Evolutionary conservation across 2,888 invertebrate species (phyloP).

Genomic region (Boloria selene): DNA sequence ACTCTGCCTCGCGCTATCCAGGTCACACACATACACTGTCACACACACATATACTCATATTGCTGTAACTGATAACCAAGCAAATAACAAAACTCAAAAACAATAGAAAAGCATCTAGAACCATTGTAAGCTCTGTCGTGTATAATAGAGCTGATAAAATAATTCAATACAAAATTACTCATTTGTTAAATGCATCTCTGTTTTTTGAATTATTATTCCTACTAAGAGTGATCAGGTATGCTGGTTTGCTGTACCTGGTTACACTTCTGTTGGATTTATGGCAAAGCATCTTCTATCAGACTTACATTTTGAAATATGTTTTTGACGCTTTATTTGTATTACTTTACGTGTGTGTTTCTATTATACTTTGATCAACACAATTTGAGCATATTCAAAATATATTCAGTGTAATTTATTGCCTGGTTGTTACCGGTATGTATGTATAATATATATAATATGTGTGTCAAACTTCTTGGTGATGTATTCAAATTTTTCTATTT

Average conservation of each 20-base stretch:
- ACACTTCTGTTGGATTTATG: conserved; percentile 3
- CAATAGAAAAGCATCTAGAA: conserved; percentile 14
- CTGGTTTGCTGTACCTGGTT: conserved; percentile 4
- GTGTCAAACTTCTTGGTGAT: conserved; percentile 17
- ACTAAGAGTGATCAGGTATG: conserved; percentile 7
- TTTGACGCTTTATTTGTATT: conserved; percentile 18
- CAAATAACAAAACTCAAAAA: conserved; percentile 3
- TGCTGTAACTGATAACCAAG: conserved; percentile 14
- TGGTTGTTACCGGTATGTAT: conserved; percentile 10
- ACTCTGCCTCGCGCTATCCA: conserved; percentile 82
- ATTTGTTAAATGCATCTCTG: conserved; percentile 4
- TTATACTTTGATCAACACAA: conserved; percentile 12
- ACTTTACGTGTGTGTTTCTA: conserved; percentile 5
- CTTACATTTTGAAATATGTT: conserved; percentile 8
- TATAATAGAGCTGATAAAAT: background rate
- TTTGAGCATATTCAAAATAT: conserved; percentile 17
- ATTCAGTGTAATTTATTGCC: conserved; percentile 10
- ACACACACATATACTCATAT: conserved; percentile 38
- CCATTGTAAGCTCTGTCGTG: background rate
- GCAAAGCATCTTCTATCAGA: conserved; percentile 7
- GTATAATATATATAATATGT: conserved; percentile 1
- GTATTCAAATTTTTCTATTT: conserved; percentile 23
- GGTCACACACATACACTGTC: conserved; percentile 67
- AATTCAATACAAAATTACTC: background rate
- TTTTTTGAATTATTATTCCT: background rate